Conservation (phyloP, 2,888 invertebrate genomes). For the Acleris literana region DNA sequence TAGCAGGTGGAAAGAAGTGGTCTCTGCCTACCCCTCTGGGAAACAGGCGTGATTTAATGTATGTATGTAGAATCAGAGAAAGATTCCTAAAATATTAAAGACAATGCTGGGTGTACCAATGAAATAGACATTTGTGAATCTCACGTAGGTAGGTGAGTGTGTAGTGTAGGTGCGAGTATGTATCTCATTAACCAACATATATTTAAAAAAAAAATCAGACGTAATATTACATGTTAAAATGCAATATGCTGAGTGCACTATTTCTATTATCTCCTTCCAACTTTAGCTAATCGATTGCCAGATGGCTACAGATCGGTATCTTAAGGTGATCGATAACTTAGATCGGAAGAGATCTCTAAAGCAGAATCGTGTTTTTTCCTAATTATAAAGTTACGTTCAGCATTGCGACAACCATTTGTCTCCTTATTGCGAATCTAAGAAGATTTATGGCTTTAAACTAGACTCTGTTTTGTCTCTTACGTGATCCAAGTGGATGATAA, state of each 20-base stretch:
- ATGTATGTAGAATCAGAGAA: too few relatives aligned
- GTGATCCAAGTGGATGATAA: slow-evolving; percentile 60
- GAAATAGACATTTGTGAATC: too few relatives aligned
- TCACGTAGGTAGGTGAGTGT: too few relatives aligned
- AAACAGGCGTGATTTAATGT: too few relatives aligned
- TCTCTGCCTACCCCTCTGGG: too few relatives aligned
- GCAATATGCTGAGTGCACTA: neutral
- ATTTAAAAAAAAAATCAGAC: too few relatives aligned
- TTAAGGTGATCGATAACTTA: slow-evolving; percentile 68
- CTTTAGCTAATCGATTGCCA: slow-evolving; percentile 48
- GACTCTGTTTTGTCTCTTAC: slow-evolving; percentile 66
- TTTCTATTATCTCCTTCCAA: slow-evolving; percentile 12
- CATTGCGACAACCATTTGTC: slow-evolving; percentile 72
- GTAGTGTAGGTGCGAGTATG: too few relatives aligned
- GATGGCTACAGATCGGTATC: slow-evolving; percentile 66
- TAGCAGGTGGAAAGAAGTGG: too few relatives aligned
- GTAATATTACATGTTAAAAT: neutral
- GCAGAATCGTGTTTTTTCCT: slow-evolving; percentile 77
- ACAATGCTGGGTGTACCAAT: too few relatives aligned
- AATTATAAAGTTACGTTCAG: slow-evolving; percentile 73
- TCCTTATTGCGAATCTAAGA: slow-evolving; percentile 67
- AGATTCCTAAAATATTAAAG: too few relatives aligned
- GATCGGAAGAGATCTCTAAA: slow-evolving; percentile 72
- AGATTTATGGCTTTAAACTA: slow-evolving; percentile 72
- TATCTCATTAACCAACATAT: neutral